phyloP scores from a whole-genome alignment of 2,113 vertebrate genomes.

The Oophaga pumilio region DNA sequence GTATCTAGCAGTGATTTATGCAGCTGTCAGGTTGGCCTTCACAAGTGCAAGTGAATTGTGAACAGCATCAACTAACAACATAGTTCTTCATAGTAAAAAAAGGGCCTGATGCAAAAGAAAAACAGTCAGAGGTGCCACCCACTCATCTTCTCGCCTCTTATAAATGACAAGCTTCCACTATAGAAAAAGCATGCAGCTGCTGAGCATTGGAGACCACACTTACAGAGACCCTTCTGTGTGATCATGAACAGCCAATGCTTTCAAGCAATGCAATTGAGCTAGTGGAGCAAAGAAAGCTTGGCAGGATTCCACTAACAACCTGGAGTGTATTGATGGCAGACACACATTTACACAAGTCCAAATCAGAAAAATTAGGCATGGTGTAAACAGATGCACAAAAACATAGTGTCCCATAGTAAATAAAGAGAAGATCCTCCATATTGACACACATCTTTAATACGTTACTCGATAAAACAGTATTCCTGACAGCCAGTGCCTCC shows the following conservation, averaged over 20 bases:
- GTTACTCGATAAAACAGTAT: background rate
- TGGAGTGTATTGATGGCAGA: slow-evolving; percentile 61
- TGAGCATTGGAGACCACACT: slow-evolving; percentile 68
- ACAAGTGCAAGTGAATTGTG: slow-evolving; percentile 76
- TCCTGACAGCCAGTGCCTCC: background rate
- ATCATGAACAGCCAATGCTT: slow-evolving; percentile 64
- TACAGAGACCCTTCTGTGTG: slow-evolving; percentile 76
- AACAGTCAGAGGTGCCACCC: slow-evolving; percentile 77
- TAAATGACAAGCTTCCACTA: slow-evolving; percentile 69
- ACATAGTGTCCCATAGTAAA: slow-evolving; percentile 30
- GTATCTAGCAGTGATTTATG: slow-evolving; percentile 79
- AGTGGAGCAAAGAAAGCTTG: slow-evolving; percentile 62
- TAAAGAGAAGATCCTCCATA: background rate
- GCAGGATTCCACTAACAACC: slow-evolving; percentile 66
- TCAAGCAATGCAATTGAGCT: slow-evolving; percentile 63
- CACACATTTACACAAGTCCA: slow-evolving; percentile 60
- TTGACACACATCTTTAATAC: background rate
- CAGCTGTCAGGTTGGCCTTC: slow-evolving; percentile 81
- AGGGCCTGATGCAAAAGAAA: slow-evolving; percentile 75
- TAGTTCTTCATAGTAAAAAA: slow-evolving; percentile 70
- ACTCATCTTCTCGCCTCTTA: slow-evolving; percentile 73
- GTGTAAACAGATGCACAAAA: slow-evolving; percentile 53
- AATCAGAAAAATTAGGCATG: slow-evolving; percentile 60
- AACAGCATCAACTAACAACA: slow-evolving; percentile 68
- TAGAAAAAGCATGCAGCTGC: slow-evolving; percentile 74